A percentile compares a stretch with the other conserved stretches of the same genome.
Evolutionary conservation across 2,797 vertebrate species (phyloP).

Genomic region (Erpetoichthys calabaricus): DNA sequence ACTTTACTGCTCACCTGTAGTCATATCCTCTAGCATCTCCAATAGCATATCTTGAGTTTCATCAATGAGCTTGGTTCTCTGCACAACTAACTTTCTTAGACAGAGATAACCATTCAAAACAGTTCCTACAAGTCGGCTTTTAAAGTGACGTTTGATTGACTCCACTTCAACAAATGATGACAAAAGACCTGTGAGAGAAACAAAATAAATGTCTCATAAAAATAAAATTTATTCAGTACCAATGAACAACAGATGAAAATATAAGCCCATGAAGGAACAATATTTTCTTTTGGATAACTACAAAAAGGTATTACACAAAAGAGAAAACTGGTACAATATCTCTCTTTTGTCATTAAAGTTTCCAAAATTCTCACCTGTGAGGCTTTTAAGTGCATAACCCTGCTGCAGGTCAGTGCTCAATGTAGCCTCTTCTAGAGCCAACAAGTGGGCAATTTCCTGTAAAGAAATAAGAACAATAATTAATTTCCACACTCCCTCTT

Average conservation of each 20-base stretch:
- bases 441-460: conserved; percentile 90
- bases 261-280: too few relatives aligned
- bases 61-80: conserved; percentile 92
- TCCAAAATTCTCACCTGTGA: conserved; percentile 62
- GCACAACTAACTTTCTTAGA: conserved; percentile 86
- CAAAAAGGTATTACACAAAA: too few relatives aligned
- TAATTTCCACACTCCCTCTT: background rate
- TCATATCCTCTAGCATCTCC: conserved; percentile 99
- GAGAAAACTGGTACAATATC: too few relatives aligned
- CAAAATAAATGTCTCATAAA: conserved; percentile 4
- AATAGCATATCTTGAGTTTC: conserved; percentile 97
- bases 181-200: conserved; percentile 59
- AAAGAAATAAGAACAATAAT: conserved; percentile 8
- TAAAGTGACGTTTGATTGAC: conserved; percentile 94
- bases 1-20: conserved; percentile 61
- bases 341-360: too few relatives aligned
- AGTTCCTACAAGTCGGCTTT: conserved; percentile 90
- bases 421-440: conserved; percentile 88
- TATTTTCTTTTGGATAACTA: too few relatives aligned
- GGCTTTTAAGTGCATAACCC: conserved; percentile 92
- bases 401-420: conserved; percentile 94
- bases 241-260: too few relatives aligned
- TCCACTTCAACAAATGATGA: conserved; percentile 97
- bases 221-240: background rate
- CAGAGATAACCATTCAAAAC: conserved; percentile 95